A percentile compares a stretch with the other conserved stretches of the same genome.
These are phyloP conservation scores for Choristoneura rosaceana DNA, from an alignment of 2,888 invertebrate species.

Conservation along the genomic window DNA sequence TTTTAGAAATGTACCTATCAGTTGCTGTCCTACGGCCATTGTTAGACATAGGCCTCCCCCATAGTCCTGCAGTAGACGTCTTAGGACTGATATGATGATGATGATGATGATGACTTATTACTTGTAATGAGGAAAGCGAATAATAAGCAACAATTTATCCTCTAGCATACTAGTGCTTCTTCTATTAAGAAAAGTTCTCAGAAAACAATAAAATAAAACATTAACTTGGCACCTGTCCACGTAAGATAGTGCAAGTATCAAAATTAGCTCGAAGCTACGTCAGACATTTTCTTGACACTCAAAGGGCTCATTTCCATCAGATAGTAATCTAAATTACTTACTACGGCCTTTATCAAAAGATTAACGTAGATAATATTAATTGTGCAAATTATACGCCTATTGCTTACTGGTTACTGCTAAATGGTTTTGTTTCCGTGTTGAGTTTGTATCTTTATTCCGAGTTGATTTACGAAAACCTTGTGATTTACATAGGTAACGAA, in stretches of 20 bases:
- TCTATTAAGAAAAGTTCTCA: constrained; percentile 15
- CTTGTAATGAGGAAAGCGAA: neutral
- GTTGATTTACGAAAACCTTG: neutral
- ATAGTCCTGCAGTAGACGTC: too few relatives aligned
- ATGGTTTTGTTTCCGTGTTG: constrained; percentile 28
- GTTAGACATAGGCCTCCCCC: too few relatives aligned
- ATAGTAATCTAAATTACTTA: constrained; percentile 28
- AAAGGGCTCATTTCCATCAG: constrained; percentile 50
- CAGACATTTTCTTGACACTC: constrained; percentile 42
- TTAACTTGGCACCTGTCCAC: constrained; percentile 35
- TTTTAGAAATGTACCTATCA: neutral
- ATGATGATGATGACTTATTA: neutral
- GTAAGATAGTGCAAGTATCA: constrained; percentile 23
- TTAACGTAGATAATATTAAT: constrained; percentile 20
- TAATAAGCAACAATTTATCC: neutral
- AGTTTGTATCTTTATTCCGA: neutral
- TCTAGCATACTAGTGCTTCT: neutral
- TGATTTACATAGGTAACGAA: neutral
- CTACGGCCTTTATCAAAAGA: constrained; percentile 23
- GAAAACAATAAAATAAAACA: constrained; percentile 36
- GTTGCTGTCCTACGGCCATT: too few relatives aligned
- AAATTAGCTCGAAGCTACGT: constrained; percentile 33
- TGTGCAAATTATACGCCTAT: constrained; percentile 33
- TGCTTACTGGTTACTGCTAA: constrained; percentile 26
- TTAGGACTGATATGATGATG: too few relatives aligned